phyloP scores from a whole-genome alignment of 2,888 invertebrate species.

The Meloe dianella region DNA sequence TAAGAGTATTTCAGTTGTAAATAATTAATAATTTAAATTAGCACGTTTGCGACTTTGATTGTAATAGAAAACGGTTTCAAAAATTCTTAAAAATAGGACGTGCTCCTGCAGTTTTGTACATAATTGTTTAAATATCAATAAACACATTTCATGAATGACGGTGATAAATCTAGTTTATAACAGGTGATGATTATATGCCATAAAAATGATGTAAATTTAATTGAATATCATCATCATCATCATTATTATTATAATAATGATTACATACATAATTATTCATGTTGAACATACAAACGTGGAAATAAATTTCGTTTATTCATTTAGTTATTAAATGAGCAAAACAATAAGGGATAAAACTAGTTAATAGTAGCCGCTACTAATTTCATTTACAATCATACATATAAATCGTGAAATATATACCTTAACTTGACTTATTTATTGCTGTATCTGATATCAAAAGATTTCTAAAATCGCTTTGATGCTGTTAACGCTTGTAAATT shows the following conservation, averaged over 20 bases:
- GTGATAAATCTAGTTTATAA: slow-evolving; percentile 2
- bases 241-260: background rate
- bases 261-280: background rate
- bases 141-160: background rate
- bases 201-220: slow-evolving; percentile 1
- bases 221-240: slow-evolving; percentile 1
- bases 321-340: slow-evolving; percentile 9
- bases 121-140: background rate
- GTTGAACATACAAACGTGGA: background rate
- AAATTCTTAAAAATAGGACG: background rate
- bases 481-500: slow-evolving; percentile 37
- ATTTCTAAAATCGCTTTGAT: slow-evolving; percentile 34
- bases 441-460: slow-evolving; percentile 40
- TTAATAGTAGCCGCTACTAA: slow-evolving; percentile 21
- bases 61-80: background rate
- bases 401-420: slow-evolving; percentile 33
- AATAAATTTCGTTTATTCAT: slow-evolving; percentile 1
- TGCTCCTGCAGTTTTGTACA: background rate
- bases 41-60: no score
- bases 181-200: background rate
- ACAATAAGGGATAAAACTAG: slow-evolving; percentile 30
- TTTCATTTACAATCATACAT: slow-evolving; percentile 6
- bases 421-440: slow-evolving; percentile 37
- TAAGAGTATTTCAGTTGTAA: no score
- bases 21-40: no score